Conservation (phyloP, 2,888 invertebrate genomes). For the Pollenia labialis region DNA sequence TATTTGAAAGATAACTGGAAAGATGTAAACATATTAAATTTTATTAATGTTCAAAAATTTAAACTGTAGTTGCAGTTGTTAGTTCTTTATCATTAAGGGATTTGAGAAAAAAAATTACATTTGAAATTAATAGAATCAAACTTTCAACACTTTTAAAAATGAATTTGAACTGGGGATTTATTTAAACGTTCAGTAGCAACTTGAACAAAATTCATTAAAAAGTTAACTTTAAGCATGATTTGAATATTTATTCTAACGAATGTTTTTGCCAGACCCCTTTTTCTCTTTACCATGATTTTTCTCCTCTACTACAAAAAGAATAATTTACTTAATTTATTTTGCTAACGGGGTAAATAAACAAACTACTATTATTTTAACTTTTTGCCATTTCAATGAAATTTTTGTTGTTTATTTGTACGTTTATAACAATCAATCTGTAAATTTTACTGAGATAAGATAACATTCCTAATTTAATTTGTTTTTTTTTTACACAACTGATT, state of each 20-base stretch:
- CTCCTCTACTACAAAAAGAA: conserved; percentile 36
- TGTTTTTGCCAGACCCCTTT: neutral
- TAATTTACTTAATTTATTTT: conserved; percentile 48
- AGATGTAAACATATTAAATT: too few species aligned
- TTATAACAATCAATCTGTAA: conserved; percentile 18
- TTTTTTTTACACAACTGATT: conserved; percentile 1
- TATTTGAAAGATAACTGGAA: too few species aligned
- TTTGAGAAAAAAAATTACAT: too few species aligned
- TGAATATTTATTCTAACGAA: neutral
- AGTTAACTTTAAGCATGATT: neutral
- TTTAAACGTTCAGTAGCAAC: too few species aligned
- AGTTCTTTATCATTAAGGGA: too few species aligned
- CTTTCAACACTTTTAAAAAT: too few species aligned
- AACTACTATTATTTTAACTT: neutral
- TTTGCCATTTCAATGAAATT: conserved; percentile 23
- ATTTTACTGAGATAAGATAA: conserved; percentile 59
- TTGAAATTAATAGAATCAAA: too few species aligned
- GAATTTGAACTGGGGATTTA: too few species aligned
- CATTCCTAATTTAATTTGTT: conserved; percentile 14
- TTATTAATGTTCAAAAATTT: too few species aligned
- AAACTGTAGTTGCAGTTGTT: too few species aligned
- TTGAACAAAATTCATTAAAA: too few species aligned
- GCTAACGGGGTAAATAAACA: conserved; percentile 31
- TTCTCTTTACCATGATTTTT: conserved; percentile 27
- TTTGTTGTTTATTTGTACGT: conserved; percentile 10